A percentile compares a stretch with the other conserved stretches of the same genome.
Conservation (phyloP, 2,113 vertebrate genomes). For the Peucedramus taeniatus region DNA sequence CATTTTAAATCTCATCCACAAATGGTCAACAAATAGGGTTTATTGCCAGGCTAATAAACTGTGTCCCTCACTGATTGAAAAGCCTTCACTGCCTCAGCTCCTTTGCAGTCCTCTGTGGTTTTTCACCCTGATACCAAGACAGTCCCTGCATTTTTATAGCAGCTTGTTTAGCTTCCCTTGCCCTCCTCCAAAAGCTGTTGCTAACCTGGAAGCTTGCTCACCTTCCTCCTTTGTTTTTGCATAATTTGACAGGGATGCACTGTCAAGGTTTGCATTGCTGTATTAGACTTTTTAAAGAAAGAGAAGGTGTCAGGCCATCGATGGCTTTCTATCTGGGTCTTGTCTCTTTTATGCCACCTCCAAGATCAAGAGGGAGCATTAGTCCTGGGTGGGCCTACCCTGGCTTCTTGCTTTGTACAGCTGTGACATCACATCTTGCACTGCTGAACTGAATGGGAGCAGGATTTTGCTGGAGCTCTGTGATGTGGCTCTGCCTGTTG, state of each 20-base stretch:
- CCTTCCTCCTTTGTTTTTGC: background rate
- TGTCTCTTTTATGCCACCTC: background rate
- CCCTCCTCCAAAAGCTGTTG: background rate
- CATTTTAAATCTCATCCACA: background rate
- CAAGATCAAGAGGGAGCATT: background rate
- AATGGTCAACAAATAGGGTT: background rate
- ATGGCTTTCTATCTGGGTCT: background rate
- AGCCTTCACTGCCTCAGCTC: background rate
- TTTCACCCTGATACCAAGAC: background rate
- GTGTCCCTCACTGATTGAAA: background rate
- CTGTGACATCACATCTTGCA: background rate
- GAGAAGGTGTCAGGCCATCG: fast-evolving
- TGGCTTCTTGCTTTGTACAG: background rate
- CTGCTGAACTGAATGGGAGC: background rate
- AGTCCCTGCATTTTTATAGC: background rate
- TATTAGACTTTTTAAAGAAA: background rate
- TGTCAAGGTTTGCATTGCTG: background rate
- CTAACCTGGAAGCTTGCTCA: background rate
- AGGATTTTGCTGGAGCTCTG: background rate
- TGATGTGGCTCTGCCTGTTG: background rate
- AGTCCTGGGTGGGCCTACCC: background rate
- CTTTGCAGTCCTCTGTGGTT: background rate
- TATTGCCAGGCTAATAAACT: background rate
- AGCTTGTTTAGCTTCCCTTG: background rate
- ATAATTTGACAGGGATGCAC: background rate